A percentile compares a stretch with the other conserved stretches of the same genome.
Evolutionary conservation across 2,113 vertebrate genomes (phyloP).

Genomic region (Polypterus bichir): DNA sequence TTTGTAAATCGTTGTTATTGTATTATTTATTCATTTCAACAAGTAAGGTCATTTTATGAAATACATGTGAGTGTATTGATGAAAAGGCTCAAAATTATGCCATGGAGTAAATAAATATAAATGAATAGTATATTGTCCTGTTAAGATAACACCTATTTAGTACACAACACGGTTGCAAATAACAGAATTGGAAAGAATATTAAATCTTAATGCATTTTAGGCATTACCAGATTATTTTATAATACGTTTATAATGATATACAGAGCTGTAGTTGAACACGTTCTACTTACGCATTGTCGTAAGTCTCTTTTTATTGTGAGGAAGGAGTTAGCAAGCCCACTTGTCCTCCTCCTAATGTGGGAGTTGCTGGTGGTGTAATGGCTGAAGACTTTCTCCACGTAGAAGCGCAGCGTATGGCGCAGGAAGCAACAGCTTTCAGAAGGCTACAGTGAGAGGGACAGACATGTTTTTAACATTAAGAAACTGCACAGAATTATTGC

Average conservation of each 20-base stretch:
- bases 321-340: slow-evolving; percentile 65
- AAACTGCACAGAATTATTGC: not conserved
- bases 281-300: slow-evolving; percentile 57
- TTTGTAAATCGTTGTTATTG: no score
- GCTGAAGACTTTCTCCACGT: slow-evolving; percentile 72
- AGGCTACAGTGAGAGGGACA: slow-evolving; percentile 29
- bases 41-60: no score
- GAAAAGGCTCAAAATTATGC: no score
- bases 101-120: not conserved
- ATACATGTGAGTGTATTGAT: no score
- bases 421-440: slow-evolving; percentile 70
- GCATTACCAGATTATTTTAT: not conserved
- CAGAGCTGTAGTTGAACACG: not conserved
- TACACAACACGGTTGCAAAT: not conserved
- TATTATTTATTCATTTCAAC: no score
- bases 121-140: not conserved
- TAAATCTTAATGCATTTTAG: not conserved
- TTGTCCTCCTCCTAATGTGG: slow-evolving; percentile 39
- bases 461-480: not conserved
- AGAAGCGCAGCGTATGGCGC: slow-evolving; percentile 65
- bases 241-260: no score
- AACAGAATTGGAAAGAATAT: not conserved
- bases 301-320: slow-evolving; percentile 57
- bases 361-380: slow-evolving; percentile 41
- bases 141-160: not conserved